phyloP scores from a whole-genome alignment of 2,113 vertebrate genomes.

The Diphyllodes magnificus region DNA sequence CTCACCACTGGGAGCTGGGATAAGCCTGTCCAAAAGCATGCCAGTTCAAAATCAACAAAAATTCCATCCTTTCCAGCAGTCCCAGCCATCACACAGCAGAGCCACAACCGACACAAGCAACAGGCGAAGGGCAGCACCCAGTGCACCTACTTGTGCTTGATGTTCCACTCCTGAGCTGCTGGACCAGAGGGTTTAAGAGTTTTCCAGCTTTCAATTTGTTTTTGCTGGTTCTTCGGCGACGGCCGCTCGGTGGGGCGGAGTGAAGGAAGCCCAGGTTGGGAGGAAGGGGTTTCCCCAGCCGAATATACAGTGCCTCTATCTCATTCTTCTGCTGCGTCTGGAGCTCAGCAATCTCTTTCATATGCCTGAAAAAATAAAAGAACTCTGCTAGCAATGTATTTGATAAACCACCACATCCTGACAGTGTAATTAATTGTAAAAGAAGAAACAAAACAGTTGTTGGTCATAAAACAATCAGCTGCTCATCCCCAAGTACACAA shows the following conservation, averaged over 20 bases:
- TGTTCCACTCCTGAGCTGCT: constrained; percentile 89
- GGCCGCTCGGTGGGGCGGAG: constrained; percentile 79
- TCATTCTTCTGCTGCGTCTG: constrained; percentile 93
- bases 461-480: neutral
- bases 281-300: constrained; percentile 88
- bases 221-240: constrained; percentile 86
- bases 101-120: neutral
- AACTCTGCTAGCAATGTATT: neutral
- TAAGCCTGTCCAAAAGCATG: neutral
- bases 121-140: rapidly evolving
- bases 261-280: constrained; percentile 84
- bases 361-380: constrained; percentile 75
- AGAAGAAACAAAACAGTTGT: neutral
- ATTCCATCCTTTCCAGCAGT: neutral
- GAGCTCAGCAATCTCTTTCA: constrained; percentile 94
- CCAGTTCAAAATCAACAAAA: neutral
- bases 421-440: neutral
- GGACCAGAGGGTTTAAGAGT: constrained; percentile 91
- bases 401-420: neutral
- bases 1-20: neutral
- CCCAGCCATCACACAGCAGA: neutral
- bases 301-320: constrained; percentile 87
- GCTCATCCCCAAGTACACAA: neutral
- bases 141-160: constrained; percentile 80
- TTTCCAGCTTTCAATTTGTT: constrained; percentile 90